Conservation (phyloP, 2,888 invertebrate species). For the Oegoconia quadripuncta region DNA sequence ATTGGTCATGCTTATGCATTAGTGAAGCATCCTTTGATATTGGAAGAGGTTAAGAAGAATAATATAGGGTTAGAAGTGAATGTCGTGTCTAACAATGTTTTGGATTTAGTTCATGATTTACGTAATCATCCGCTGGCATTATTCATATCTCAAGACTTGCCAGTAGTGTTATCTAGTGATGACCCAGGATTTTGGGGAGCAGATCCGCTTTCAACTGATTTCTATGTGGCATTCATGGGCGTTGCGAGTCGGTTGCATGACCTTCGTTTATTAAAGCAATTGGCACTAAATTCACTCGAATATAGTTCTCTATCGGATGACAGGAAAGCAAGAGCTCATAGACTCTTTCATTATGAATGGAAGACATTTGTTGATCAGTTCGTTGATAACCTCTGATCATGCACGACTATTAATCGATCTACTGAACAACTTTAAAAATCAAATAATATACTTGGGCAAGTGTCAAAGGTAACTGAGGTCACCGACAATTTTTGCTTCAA, state of each 20-base stretch:
- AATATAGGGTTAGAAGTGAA: slow-evolving; percentile 87
- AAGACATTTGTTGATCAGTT: slow-evolving; percentile 69
- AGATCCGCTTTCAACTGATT: slow-evolving; percentile 85
- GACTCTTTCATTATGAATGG: slow-evolving; percentile 80
- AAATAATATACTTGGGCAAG: no score
- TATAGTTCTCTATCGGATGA: slow-evolving; percentile 80
- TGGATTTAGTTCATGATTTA: slow-evolving; percentile 83
- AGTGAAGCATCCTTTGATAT: slow-evolving; percentile 83
- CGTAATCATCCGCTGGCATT: slow-evolving; percentile 86
- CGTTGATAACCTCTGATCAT: slow-evolving; percentile 5
- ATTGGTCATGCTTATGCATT: slow-evolving; percentile 89
- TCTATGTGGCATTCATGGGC: slow-evolving; percentile 86
- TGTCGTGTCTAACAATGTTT: slow-evolving; percentile 88
- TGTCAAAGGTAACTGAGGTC: no score
- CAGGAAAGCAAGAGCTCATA: slow-evolving; percentile 69
- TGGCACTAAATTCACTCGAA: slow-evolving; percentile 85
- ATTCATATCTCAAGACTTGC: slow-evolving; percentile 82
- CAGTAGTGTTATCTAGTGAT: slow-evolving; percentile 87
- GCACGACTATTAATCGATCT: neutral
- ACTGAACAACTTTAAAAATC: no score
- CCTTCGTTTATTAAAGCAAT: slow-evolving; percentile 83
- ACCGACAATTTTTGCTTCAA: no score
- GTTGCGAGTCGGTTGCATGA: slow-evolving; percentile 84
- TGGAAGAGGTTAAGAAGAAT: slow-evolving; percentile 75
- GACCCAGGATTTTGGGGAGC: slow-evolving; percentile 90